Conservation (phyloP, 2,888 invertebrate species). For the Phymatocera aterrima region DNA sequence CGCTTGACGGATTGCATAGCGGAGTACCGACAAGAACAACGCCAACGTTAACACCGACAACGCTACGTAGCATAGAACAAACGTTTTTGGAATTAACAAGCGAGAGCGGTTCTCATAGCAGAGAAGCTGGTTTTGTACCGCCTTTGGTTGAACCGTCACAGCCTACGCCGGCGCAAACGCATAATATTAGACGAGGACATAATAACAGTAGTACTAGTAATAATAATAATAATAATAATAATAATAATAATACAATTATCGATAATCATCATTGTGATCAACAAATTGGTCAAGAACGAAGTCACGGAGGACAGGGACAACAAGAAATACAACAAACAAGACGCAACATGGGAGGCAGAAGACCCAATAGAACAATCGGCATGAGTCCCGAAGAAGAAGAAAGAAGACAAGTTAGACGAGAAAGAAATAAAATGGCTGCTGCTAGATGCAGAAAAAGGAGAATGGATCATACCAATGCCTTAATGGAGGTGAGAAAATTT, state of each 20-base stretch:
- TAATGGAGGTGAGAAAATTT: conserved; percentile 82
- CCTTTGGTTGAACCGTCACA: conserved; percentile 79
- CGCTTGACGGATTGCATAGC: conserved; percentile 90
- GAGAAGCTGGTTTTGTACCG: conserved; percentile 96
- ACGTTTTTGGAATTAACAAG: conserved; percentile 91
- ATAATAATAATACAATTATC: conserved; percentile 48
- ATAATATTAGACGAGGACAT: conserved; percentile 69
- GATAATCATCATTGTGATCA: conserved; percentile 1
- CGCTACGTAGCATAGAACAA: conserved; percentile 93
- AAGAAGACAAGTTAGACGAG: conserved; percentile 89
- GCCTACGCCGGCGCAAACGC: conserved; percentile 73
- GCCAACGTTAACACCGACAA: conserved; percentile 95
- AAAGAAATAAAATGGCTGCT: conserved; percentile 98
- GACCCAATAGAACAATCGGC: conserved; percentile 86
- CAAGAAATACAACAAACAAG: conserved; percentile 75
- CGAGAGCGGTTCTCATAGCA: conserved; percentile 84
- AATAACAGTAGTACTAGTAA: conserved; percentile 51
- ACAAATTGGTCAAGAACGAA: too few relatives aligned
- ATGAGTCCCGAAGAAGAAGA: conserved; percentile 95
- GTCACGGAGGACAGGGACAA: not conserved
- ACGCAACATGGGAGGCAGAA: conserved; percentile 90
- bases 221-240: conserved; percentile 51
- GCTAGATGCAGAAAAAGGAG: conserved; percentile 97
- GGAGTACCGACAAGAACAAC: conserved; percentile 95
- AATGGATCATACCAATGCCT: conserved; percentile 95